Evolutionary conservation across 2,797 vertebrate genomes (phyloP).

Genomic region (Pangasius sanitwongsei): DNA sequence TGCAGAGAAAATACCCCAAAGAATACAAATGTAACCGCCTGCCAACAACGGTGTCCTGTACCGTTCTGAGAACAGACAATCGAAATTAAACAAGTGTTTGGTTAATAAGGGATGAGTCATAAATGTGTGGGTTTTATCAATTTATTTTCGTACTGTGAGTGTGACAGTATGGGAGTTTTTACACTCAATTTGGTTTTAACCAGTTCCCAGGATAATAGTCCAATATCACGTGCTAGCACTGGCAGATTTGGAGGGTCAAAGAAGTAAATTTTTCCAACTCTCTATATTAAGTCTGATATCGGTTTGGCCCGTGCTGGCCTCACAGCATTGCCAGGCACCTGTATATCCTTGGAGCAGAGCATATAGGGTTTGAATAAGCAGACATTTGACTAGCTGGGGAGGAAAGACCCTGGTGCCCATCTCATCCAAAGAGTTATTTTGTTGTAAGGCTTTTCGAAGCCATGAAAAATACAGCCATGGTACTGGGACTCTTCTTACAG

Average conservation of each 20-base stretch:
- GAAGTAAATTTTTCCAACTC: constrained; percentile 6
- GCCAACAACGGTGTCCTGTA: constrained; percentile 55
- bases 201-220: constrained; percentile 24
- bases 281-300: neutral
- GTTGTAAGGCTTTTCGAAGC: neutral
- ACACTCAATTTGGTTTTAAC: constrained; percentile 18
- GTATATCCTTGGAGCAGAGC: neutral
- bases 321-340: neutral
- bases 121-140: constrained; percentile 68
- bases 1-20: constrained; percentile 52
- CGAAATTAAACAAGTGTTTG: constrained; percentile 54
- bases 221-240: constrained; percentile 2
- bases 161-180: constrained; percentile 25
- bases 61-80: constrained; percentile 58
- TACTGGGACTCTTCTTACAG: neutral
- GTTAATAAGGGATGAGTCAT: constrained; percentile 64
- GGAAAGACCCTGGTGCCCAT: neutral
- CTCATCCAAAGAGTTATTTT: neutral
- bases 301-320: neutral
- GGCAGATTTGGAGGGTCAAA: constrained; percentile 17
- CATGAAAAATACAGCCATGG: neutral
- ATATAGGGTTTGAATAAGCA: neutral
- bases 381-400: neutral
- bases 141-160: constrained; percentile 54
- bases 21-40: constrained; percentile 40